These are phyloP conservation scores for Gymnothorax reevesii DNA, from an alignment of 2,797 vertebrate species.

Conservation along the genomic window DNA sequence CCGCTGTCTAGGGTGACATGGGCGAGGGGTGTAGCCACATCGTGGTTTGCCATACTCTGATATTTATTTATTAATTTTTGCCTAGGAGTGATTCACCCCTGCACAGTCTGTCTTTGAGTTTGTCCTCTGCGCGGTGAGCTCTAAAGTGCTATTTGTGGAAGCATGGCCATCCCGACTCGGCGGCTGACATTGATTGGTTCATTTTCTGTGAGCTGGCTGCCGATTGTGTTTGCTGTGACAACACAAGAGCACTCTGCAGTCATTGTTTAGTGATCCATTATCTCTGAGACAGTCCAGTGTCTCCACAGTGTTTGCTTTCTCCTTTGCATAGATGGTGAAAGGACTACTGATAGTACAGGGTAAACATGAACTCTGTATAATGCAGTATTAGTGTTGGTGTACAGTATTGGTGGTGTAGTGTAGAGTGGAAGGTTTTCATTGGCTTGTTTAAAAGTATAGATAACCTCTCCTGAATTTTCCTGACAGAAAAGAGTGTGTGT, in stretches of 20 bases:
- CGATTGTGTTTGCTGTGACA: neutral
- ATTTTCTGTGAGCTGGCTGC: neutral
- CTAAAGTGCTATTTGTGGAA: neutral
- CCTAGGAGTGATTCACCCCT: no score
- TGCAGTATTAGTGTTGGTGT: conserved; percentile 65
- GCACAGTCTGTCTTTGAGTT: no score
- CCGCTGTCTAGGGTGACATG: no score
- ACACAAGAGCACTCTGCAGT: neutral
- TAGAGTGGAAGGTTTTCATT: neutral
- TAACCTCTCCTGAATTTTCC: neutral
- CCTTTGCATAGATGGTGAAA: conserved; percentile 31
- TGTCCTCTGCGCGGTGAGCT: neutral
- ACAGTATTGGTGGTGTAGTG: conserved; percentile 33
- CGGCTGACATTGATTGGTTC: conserved; percentile 21
- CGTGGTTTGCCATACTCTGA: no score
- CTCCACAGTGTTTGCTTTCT: neutral
- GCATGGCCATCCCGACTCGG: neutral
- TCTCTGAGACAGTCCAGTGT: neutral
- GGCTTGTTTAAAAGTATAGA: neutral
- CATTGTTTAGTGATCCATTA: neutral
- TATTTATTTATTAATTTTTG: no score
- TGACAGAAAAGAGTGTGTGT: conserved; percentile 8
- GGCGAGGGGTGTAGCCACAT: no score
- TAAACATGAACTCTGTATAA: conserved; percentile 64
- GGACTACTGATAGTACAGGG: conserved; percentile 42